Conservation (phyloP, 2,797 vertebrate genomes). For the Dryobates pubescens region DNA sequence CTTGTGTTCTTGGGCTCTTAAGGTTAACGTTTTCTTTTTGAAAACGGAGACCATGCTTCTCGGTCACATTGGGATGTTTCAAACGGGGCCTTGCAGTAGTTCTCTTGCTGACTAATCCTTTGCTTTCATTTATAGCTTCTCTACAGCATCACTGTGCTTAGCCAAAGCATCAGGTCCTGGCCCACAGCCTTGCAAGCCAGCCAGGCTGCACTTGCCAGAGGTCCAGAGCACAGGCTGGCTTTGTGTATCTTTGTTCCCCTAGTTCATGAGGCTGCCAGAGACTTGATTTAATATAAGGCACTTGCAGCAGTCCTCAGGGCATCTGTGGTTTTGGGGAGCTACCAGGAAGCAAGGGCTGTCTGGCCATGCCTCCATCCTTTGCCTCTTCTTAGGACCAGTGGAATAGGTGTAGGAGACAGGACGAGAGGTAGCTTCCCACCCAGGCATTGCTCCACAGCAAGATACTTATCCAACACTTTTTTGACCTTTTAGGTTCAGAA, state of each 20-base stretch:
- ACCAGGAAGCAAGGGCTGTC: not conserved
- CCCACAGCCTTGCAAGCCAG: not conserved
- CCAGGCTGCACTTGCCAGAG: not conserved
- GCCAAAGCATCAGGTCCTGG: not conserved
- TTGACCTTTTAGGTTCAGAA: not conserved
- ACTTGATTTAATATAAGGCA: not conserved
- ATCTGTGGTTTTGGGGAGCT: not conserved
- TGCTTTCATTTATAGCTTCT: not conserved
- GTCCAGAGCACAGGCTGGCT: not conserved
- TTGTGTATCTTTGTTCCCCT: not conserved
- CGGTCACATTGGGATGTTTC: not conserved
- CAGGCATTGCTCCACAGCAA: not conserved
- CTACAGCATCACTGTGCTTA: not conserved
- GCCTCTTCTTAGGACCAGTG: fast-evolving
- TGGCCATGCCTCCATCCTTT: not conserved
- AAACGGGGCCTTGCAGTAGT: not conserved
- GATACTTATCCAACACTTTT: not conserved
- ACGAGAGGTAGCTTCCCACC: not conserved
- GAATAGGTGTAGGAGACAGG: not conserved
- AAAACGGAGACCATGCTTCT: not conserved
- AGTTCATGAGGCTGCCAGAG: not conserved
- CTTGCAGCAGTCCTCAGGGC: not conserved
- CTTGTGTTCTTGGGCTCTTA: not conserved
- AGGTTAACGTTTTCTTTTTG: not conserved
- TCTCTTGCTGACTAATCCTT: slow-evolving; percentile 17